Evolutionary conservation across 2,797 vertebrate species (phyloP), one percentile per base, ranked within the genome.

Genomic region (Bradypus variegatus): DNA sequence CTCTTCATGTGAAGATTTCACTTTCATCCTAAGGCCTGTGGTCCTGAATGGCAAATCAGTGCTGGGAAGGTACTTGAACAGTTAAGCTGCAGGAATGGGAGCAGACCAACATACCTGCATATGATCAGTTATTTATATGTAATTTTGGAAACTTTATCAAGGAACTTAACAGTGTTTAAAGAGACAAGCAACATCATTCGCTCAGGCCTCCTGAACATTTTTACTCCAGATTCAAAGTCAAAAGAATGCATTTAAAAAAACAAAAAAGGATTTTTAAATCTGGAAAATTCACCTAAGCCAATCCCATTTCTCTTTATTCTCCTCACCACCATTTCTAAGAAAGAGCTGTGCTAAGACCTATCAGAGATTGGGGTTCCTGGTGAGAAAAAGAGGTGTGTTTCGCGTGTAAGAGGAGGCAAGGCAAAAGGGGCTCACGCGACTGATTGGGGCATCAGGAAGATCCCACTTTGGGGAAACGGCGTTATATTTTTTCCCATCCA

Each of bases 1-100:
- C 77, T 48, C 38, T 84, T 85, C 77, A 18, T 62, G 60, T 53
- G 76, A 95, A 94, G 88, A 94, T 21, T 86, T 58, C 60, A 70
- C 87, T 95, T 95, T 33, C 76, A 21, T 94, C 94, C 86, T 73
- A 45, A 88, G 82, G 62, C 77, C 65, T 55, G 60, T 64, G 58
- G 21, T 82, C 60, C 64, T 45, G 38, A 41, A 65, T 38, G 69
- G 23, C 31, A 29, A 33, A 21, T 23, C 62, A 13, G 11, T 1
- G 8, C 27, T 3, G 10, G 38, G 18, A 65, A 33, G 70, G 92
- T 70, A 45, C 94, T 81, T 21, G 29, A 62, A 67, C 0, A 1
- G 29, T 50, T 45, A 18, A n/a, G 38, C 55, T 91, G 48, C 78
- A 70, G 21, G 45, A 27, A 27, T 53, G 60, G 65, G 15, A 25